Percentiles rank a stretch among this genome's conserved stretches.
Evolutionary conservation across 2,888 invertebrate genomes (phyloP).

Genomic region (Stomorhina lunata): DNA sequence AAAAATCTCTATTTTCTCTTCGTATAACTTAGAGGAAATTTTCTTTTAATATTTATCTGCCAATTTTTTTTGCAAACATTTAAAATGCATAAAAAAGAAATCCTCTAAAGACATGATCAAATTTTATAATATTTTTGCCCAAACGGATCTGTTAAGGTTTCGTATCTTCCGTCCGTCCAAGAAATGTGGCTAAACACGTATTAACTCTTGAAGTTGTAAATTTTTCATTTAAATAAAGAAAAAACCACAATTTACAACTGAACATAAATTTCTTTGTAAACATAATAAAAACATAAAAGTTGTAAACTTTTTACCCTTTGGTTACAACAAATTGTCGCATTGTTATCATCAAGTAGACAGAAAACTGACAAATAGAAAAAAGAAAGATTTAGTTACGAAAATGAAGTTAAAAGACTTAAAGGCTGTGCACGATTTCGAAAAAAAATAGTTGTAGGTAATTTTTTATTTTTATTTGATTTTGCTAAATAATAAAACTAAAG

Average conservation of each 20-base stretch:
- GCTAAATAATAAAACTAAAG: not conserved
- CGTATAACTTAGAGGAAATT: not conserved
- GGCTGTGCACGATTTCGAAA: constrained; percentile 52
- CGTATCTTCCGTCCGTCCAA: not conserved
- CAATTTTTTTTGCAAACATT: not conserved
- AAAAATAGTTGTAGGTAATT: not conserved
- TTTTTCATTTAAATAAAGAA: constrained; percentile 41
- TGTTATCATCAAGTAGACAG: constrained; percentile 8
- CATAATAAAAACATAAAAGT: constrained; percentile 29
- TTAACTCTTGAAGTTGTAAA: constrained; percentile 41
- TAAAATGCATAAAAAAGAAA: not conserved
- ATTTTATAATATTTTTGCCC: constrained; percentile 22
- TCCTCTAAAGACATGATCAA: constrained; percentile 26
- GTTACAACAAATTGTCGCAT: constrained; percentile 58
- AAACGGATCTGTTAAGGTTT: constrained; percentile 29
- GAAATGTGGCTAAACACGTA: constrained; percentile 34
- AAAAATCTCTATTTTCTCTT: not conserved
- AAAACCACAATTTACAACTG: not conserved
- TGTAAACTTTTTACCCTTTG: constrained; percentile 52
- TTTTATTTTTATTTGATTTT: not conserved
- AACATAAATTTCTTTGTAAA: constrained; percentile 45
- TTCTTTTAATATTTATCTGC: not conserved
- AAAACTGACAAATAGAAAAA: not conserved
- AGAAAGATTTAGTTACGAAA: constrained; percentile 5
- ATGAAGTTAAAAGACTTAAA: constrained; percentile 12